Base-by-base conservation (phyloP, 2,888 invertebrate species). In the Drosophila pseudotakahashii region DNA sequence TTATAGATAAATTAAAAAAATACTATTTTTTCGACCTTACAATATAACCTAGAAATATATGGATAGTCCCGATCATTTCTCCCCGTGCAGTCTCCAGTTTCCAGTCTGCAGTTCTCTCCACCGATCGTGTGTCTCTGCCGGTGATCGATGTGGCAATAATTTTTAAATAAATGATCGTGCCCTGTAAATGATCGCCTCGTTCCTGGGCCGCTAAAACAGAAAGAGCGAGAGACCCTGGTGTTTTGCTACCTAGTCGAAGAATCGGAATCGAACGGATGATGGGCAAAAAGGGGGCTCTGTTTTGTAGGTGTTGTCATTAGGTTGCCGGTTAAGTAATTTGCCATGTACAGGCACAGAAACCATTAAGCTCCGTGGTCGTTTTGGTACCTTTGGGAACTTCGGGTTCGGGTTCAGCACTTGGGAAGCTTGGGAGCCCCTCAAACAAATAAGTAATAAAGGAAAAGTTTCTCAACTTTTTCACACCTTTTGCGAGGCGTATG, bases 61-160 rank as follows among this genome's bases (percentile, higher is more conserved):
- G 19, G 10, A 42, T 2, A 16, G 2, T 11, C 19, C 11, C 13
- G 11, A 2, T 42, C 11, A 1, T 42, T 45, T 41, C 34, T 42
- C 39, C 7, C 47, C 10, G 62, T 62, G 62, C 64, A 36, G 14
- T 26, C 23, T 41, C 39, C 47, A n/a, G 47, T 62, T 63, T 30
- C 37, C 60, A 41, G 39, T 39, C 19, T 19, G n/a, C 51, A 59
- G 45, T 51, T 42, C 47, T 36, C 61, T 71, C 41, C 53, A 14
- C 59, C 47, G 62, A 54, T 72, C 42, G 73, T 69, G 72, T 70
- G 69, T 75, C 75, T 71, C 67, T 75, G 73, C 62, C 62, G 50
- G 76, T 86, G 85, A 89, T 89, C 89, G 85, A 88, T 85, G 89
- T 88, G 89, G 85, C 82, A 88, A 85, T 89, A 85, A 85, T 88